Evolutionary conservation across 1,140 invertebrate species (phyloP).

Genomic region (Drosophila suzukii): DNA sequence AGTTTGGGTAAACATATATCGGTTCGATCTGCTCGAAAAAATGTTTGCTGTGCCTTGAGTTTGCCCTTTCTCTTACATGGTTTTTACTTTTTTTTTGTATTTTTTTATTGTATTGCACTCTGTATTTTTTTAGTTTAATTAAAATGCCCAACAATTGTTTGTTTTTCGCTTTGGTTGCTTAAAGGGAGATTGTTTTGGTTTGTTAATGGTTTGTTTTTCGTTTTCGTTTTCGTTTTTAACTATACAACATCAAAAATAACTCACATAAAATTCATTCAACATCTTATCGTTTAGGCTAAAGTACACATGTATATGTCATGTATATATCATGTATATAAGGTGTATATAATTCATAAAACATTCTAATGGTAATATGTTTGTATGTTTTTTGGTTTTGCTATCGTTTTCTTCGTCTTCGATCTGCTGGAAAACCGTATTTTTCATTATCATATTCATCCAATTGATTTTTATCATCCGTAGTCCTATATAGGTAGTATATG

Average conservation of each 20-base stretch:
- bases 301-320: slow-evolving; percentile 46
- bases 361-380: slow-evolving; percentile 72
- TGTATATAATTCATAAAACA: slow-evolving; percentile 82
- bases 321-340: slow-evolving; percentile 62
- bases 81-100: slow-evolving; percentile 21
- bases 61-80: slow-evolving; percentile 23
- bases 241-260: slow-evolving; percentile 78
- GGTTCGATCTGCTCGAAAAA: slow-evolving; percentile 30
- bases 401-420: slow-evolving; percentile 16
- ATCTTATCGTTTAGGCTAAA: slow-evolving; percentile 59
- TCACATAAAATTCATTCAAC: slow-evolving; percentile 79
- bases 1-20: slow-evolving; percentile 23
- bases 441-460: slow-evolving; percentile 21
- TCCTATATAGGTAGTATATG: slow-evolving; percentile 47
- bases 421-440: slow-evolving; percentile 60
- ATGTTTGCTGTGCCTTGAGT: slow-evolving; percentile 40
- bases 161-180: slow-evolving; percentile 36
- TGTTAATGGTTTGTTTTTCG: slow-evolving; percentile 28
- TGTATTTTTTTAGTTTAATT: slow-evolving; percentile 36
- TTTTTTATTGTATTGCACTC: slow-evolving; percentile 72
- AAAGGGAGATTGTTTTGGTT: slow-evolving; percentile 41
- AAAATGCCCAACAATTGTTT: slow-evolving; percentile 60
- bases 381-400: slow-evolving; percentile 27
- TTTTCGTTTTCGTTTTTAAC: slow-evolving; percentile 51
- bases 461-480: slow-evolving; percentile 40